A percentile compares a stretch with the other conserved stretches of the same genome.
Conservation (phyloP, 2,113 vertebrate species). For the Triplophysa rosa region DNA sequence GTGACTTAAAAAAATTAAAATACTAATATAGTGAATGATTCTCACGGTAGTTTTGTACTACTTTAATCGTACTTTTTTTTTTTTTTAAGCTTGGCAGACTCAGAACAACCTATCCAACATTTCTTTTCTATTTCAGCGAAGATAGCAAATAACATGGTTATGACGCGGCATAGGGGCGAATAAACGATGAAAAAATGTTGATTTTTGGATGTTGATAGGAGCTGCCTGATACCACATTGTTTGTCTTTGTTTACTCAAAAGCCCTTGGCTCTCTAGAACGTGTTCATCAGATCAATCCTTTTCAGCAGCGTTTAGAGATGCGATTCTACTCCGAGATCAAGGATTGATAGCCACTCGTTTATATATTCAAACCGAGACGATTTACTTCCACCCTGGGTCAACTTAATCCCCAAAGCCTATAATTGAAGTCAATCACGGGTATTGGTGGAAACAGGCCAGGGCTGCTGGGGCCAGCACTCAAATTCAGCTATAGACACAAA, state of each 20-base stretch:
- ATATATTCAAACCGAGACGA: constrained; percentile 61
- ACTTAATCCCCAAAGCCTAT: constrained; percentile 67
- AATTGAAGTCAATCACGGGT: constrained; percentile 66
- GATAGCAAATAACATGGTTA: too few species aligned
- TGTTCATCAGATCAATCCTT: neutral
- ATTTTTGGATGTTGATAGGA: neutral
- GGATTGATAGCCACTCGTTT: constrained; percentile 57
- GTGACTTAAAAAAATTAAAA: too few species aligned
- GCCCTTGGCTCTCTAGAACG: constrained; percentile 2
- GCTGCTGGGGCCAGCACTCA: constrained; percentile 58
- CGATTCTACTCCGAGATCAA: constrained; percentile 41
- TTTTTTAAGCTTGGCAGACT: too few species aligned
- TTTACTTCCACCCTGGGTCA: constrained; percentile 63
- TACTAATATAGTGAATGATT: too few species aligned
- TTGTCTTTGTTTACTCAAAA: constrained; percentile 6
- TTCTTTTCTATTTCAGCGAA: too few species aligned
- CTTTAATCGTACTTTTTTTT: too few species aligned
- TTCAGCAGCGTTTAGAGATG: constrained; percentile 29
- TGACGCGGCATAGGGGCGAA: neutral
- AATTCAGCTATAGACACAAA: constrained; percentile 66
- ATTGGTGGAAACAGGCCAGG: constrained; percentile 58
- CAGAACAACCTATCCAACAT: too few species aligned
- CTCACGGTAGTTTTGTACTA: too few species aligned
- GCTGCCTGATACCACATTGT: constrained; percentile 1
- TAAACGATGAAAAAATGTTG: neutral